Evolutionary conservation across 2,113 vertebrate species (phyloP).

Genomic region (Collichthys lucidus): DNA sequence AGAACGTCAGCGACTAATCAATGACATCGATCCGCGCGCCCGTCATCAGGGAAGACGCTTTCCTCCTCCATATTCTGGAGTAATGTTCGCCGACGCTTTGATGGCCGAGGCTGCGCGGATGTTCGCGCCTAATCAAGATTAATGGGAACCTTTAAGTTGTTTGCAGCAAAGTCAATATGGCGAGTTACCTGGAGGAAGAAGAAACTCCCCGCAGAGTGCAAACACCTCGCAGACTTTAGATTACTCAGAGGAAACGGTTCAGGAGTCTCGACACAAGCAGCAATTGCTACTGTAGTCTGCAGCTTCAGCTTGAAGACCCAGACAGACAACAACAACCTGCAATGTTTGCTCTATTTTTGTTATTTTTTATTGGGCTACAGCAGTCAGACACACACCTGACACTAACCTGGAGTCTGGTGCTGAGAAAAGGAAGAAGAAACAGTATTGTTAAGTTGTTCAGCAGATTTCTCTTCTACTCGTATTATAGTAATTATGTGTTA

Average conservation of each 20-base stretch:
- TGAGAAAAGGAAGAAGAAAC: too few relatives aligned
- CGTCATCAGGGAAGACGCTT: slow-evolving; percentile 31
- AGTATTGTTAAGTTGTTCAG: too few relatives aligned
- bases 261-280: slow-evolving; percentile 21
- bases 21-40: slow-evolving; percentile 54
- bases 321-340: too few relatives aligned
- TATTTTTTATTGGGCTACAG: too few relatives aligned
- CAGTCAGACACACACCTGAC: too few relatives aligned
- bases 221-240: slow-evolving; percentile 36
- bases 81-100: slow-evolving; percentile 25
- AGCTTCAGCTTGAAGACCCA: background rate
- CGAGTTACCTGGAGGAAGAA: slow-evolving; percentile 35
- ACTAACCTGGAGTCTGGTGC: too few relatives aligned
- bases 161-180: slow-evolving; percentile 45
- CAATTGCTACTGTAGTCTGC: slow-evolving; percentile 31
- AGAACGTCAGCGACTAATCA: slow-evolving; percentile 39
- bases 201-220: slow-evolving; percentile 35
- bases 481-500: too few relatives aligned
- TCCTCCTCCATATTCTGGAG: slow-evolving; percentile 7
- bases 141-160: slow-evolving; percentile 45
- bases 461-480: too few relatives aligned
- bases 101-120: slow-evolving; percentile 35
- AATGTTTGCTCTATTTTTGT: too few relatives aligned
- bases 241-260: slow-evolving; percentile 33
- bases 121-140: slow-evolving; percentile 63